Percentiles rank a stretch among this genome's conserved stretches.
Conservation (phyloP, 1,140 invertebrate genomes). For the Saccostrea echinata region DNA sequence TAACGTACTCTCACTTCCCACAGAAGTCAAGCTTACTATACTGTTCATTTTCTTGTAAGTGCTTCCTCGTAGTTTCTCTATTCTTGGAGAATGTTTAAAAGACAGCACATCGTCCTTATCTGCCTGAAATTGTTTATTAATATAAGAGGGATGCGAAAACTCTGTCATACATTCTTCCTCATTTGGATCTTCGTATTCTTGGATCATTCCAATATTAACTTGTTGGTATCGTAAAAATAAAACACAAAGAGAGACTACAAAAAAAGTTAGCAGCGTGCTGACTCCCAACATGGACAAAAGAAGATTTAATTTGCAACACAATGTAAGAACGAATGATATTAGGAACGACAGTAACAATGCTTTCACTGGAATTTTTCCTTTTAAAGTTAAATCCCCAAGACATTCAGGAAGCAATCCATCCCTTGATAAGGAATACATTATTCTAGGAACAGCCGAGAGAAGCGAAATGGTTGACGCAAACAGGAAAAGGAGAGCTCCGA, state of each 20-base stretch:
- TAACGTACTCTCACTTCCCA: conserved; percentile 66
- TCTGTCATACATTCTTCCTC: conserved; percentile 45
- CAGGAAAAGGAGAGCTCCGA: conserved; percentile 75
- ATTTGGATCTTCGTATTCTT: conserved; percentile 71
- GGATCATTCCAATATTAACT: conserved; percentile 65
- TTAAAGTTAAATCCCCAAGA: conserved; percentile 79
- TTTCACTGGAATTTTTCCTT: conserved; percentile 83
- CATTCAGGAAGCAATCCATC: conserved; percentile 94
- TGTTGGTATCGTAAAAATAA: conserved; percentile 84
- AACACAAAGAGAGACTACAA: conserved; percentile 91
- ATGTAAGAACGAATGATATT: conserved; percentile 85
- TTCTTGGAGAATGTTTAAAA: background rate
- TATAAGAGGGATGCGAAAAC: conserved; percentile 6
- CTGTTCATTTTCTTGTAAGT: conserved; percentile 63
- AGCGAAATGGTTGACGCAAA: conserved; percentile 87
- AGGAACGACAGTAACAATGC: conserved; percentile 90
- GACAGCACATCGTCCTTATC: background rate
- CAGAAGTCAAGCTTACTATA: conserved; percentile 58
- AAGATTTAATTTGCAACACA: conserved; percentile 91
- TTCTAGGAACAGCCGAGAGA: conserved; percentile 96
- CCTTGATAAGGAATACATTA: conserved; percentile 95
- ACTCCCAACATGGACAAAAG: conserved; percentile 93
- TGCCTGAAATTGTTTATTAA: conserved; percentile 5
- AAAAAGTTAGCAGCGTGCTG: conserved; percentile 92
- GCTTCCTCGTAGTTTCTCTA: conserved; percentile 41